A percentile compares a stretch with the other conserved stretches of the same genome.
phyloP scores from a whole-genome alignment of 2,113 vertebrate species.

The Tor tambroides region DNA sequence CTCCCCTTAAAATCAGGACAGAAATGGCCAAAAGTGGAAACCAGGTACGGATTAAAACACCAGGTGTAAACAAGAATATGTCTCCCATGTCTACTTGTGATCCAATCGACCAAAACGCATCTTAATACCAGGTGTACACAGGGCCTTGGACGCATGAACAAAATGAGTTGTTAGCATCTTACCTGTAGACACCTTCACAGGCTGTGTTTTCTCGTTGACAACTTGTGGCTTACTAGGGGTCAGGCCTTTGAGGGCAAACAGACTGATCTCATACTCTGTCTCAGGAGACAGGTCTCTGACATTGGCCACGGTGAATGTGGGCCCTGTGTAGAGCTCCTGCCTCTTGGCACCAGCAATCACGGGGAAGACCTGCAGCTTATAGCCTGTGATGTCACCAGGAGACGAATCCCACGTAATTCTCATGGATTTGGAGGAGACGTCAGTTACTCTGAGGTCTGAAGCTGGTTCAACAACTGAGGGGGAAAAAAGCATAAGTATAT shows the following conservation, averaged over 20 bases:
- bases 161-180: not conserved
- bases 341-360: slow-evolving; percentile 88
- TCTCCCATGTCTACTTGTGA: too few relatives aligned
- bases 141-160: not conserved
- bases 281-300: slow-evolving; percentile 93
- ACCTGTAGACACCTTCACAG: slow-evolving; percentile 93
- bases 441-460: slow-evolving; percentile 84
- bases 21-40: too few relatives aligned
- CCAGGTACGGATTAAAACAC: too few relatives aligned
- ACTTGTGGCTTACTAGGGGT: slow-evolving; percentile 87
- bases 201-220: slow-evolving; percentile 92
- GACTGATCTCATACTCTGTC: slow-evolving; percentile 92
- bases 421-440: slow-evolving; percentile 92
- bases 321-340: slow-evolving; percentile 87
- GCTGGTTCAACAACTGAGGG: slow-evolving; percentile 89
- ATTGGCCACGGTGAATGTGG: slow-evolving; percentile 84
- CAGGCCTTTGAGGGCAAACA: slow-evolving; percentile 90
- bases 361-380: slow-evolving; percentile 89
- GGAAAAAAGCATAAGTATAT: slow-evolving; percentile 46
- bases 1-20: too few relatives aligned
- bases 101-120: too few relatives aligned
- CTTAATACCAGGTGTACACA: too few relatives aligned
- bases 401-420: slow-evolving; percentile 89
- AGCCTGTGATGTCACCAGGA: slow-evolving; percentile 86
- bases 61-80: too few relatives aligned